Evolutionary conservation across 1,140 invertebrate species (phyloP).

Genomic region (Charaxes varanes): DNA sequence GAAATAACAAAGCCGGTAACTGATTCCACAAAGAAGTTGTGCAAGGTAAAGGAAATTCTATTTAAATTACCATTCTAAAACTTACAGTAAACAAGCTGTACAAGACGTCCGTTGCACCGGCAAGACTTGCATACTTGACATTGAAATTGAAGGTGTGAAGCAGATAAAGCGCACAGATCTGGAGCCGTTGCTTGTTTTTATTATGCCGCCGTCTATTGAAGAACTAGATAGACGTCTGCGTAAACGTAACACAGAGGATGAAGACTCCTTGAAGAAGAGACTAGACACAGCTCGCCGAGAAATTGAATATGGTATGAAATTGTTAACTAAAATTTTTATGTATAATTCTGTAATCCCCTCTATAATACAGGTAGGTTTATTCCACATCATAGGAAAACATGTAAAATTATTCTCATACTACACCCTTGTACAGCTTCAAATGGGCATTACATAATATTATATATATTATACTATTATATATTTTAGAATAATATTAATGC

Average conservation of each 20-base stretch:
- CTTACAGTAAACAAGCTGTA: constrained; percentile 89
- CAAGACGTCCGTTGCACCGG: constrained; percentile 85
- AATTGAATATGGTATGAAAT: constrained; percentile 85
- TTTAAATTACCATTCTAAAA: constrained; percentile 3
- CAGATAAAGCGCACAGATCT: constrained; percentile 88
- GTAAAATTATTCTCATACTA: too few relatives aligned
- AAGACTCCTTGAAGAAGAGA: constrained; percentile 86
- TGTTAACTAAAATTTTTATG: too few relatives aligned
- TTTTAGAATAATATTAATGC: too few relatives aligned
- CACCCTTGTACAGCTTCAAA: too few relatives aligned
- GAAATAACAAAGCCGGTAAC: too few relatives aligned
- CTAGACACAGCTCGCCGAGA: constrained; percentile 85
- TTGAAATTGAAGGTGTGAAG: constrained; percentile 97
- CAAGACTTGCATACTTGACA: constrained; percentile 95
- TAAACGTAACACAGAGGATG: constrained; percentile 90
- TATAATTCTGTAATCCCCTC: too few relatives aligned
- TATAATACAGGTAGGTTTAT: too few relatives aligned
- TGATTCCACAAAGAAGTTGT: too few relatives aligned
- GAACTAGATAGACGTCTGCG: constrained; percentile 86
- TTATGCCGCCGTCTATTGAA: constrained; percentile 93
- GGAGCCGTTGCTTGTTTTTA: constrained; percentile 90
- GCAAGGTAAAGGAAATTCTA: too few relatives aligned
- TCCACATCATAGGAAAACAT: too few relatives aligned
- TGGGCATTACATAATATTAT: too few relatives aligned
- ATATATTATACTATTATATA: too few relatives aligned